A percentile compares a stretch with the other conserved stretches of the same genome.
phyloP scores from a whole-genome alignment of 2,113 vertebrate genomes.

The Seriola dumerili region DNA sequence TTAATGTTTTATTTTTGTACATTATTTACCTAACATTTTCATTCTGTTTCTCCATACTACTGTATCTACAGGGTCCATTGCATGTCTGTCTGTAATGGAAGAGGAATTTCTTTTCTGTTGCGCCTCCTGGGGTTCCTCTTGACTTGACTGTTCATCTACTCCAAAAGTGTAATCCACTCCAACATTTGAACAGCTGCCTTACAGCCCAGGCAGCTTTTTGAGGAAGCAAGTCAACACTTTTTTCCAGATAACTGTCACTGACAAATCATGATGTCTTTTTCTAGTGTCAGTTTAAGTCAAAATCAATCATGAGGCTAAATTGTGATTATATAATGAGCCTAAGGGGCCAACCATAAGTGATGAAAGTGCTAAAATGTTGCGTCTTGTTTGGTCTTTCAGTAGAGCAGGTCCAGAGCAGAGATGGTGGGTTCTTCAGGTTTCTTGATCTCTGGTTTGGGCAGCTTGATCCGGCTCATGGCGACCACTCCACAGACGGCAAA shows the following conservation, averaged over 20 bases:
- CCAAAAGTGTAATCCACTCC: neutral
- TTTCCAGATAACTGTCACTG: neutral
- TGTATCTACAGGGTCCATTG: neutral
- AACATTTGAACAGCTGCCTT: neutral
- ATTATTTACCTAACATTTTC: no score
- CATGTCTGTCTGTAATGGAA: neutral
- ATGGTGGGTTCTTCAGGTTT: constrained; percentile 91
- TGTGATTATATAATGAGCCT: neutral
- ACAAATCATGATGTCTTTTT: neutral
- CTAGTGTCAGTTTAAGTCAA: no score
- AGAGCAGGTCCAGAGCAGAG: constrained; percentile 93
- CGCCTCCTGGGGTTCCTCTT: no score
- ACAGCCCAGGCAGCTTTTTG: neutral
- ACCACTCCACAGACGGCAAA: constrained; percentile 89
- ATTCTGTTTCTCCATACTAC: neutral
- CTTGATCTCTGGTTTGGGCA: constrained; percentile 93
- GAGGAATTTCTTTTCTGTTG: neutral
- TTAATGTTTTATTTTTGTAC: no score
- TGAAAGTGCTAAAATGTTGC: neutral
- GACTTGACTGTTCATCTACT: no score
- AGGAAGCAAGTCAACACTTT: neutral
- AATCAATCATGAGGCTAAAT: neutral
- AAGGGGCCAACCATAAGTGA: neutral
- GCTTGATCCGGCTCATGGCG: constrained; percentile 89
- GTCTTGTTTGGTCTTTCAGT: constrained; percentile 73